Base-by-base conservation (phyloP, 1,140 invertebrate genomes). In the Homalodisca vitripennis region DNA sequence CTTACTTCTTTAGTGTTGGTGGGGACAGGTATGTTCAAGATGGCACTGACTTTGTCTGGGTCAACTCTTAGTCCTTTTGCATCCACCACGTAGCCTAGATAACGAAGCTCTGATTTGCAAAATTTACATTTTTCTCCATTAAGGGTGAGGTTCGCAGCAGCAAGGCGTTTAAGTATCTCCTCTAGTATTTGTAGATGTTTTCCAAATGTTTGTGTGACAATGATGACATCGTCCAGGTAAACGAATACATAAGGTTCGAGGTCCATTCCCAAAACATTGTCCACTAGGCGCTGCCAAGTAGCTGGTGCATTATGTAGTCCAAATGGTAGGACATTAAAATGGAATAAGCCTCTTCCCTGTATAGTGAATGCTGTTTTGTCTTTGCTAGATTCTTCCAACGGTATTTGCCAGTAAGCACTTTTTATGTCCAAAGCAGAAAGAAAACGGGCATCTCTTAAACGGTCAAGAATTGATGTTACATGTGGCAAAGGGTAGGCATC, bases 171-270 rank as follows among this genome's bases (percentile, higher is more conserved):
- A 20, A 53, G 20, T 53, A 53, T 53, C 20, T 53, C 48, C n/a
- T 75, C 22, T 20, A 82, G 67, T 41, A 79, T 74, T 20, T 67
- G 3, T 1, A 79, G 13, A 68, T 82, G 79, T 24, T 77, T 69
- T 0, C 78, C 74, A 47, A 82, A 80, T 1, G 72, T 71, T 20
- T 69, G 65, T n/a, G 76, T 76, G 0, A 79, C 53, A 0, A 82
- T 55, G 20, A 83, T 76, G 10, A 82, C 73, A 60, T 82, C 80
- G 63, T 82, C 79, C 0, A 82, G 68, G 64, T 82, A 82, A 0
- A 75, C 76, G n/a, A 80, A 72, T 17, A 66, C 73, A 55, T 71
- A 65, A 0, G 70, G 69, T 1, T 72, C 53, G 3, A 73, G 46
- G 13, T 72, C 70, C 0, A 53, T 31, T 6, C 76, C 69, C 1